A percentile compares a stretch with the other conserved stretches of the same genome.
Evolutionary conservation across 2,797 vertebrate genomes (phyloP).

Genomic region (Chromis chromis): DNA sequence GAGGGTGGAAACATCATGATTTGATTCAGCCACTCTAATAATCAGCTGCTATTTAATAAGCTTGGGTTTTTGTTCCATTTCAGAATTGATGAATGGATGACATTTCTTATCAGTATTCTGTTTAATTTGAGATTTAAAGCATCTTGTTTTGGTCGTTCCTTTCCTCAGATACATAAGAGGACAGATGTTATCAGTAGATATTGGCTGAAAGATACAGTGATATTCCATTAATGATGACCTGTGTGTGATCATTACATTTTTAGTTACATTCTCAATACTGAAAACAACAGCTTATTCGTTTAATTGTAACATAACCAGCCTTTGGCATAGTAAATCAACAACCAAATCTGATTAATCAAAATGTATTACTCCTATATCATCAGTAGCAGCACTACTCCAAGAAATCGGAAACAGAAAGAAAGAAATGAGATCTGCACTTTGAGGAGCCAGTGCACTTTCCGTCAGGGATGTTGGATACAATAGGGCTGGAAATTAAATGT

Average conservation of each 20-base stretch:
- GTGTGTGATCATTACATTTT: too few species aligned
- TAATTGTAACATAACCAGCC: neutral
- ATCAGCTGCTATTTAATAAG: constrained; percentile 1
- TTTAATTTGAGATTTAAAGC: neutral
- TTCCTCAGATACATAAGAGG: neutral
- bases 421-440: too few species aligned
- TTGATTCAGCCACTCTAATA: constrained; percentile 11
- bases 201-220: too few species aligned
- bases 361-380: too few species aligned
- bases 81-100: neutral
- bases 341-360: neutral
- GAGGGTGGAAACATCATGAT: constrained; percentile 22
- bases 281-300: neutral
- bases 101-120: neutral
- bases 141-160: neutral
- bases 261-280: too few species aligned
- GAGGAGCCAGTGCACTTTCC: too few species aligned
- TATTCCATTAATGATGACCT: too few species aligned
- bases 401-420: too few species aligned
- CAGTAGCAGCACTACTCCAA: too few species aligned
- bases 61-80: neutral
- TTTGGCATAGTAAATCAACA: neutral
- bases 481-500: too few species aligned
- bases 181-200: neutral
- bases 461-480: too few species aligned